Percentiles rank a stretch among this genome's conserved stretches.
Evolutionary conservation across 92 coral and sea anemone genomes (phyloP).

Genomic region (Plumapathes pennacea): DNA sequence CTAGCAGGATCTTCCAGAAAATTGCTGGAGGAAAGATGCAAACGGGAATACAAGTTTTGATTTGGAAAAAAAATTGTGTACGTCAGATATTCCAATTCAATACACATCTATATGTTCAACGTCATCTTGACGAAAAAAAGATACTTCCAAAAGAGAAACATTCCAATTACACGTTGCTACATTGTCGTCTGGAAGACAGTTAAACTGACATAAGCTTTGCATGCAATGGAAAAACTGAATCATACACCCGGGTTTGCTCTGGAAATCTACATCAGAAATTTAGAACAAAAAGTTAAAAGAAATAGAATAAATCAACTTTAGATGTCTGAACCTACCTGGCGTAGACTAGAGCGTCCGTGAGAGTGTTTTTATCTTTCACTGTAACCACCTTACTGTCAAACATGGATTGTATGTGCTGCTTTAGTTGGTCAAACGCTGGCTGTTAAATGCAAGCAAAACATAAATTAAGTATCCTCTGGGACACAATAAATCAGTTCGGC

Average conservation of each 20-base stretch:
- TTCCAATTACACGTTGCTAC: no score
- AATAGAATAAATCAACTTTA: background rate
- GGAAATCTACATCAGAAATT: no score
- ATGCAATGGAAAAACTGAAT: no score
- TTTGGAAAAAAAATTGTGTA: no score
- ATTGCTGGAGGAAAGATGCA: slow-evolving; percentile 26
- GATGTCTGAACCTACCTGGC: slow-evolving; percentile 59
- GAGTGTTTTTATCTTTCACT: slow-evolving; percentile 72
- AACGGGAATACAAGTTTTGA: background rate
- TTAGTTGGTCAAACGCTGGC: slow-evolving; percentile 86
- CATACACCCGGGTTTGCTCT: no score
- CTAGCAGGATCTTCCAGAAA: slow-evolving; percentile 29
- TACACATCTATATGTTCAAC: no score
- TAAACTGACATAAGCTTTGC: no score
- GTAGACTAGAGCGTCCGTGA: slow-evolving; percentile 84
- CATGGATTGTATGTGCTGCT: slow-evolving; percentile 71
- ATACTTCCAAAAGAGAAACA: no score
- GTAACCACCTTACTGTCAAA: slow-evolving; percentile 76
- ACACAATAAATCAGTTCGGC: no score
- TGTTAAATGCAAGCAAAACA: slow-evolving; percentile 24
- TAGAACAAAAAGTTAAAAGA: background rate
- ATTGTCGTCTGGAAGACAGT: no score
- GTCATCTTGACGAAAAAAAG: no score
- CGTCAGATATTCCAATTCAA: no score
- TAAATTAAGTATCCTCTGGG: background rate